phyloP scores from a whole-genome alignment of 1,140 invertebrate species.

The Bombus sibiricus region DNA sequence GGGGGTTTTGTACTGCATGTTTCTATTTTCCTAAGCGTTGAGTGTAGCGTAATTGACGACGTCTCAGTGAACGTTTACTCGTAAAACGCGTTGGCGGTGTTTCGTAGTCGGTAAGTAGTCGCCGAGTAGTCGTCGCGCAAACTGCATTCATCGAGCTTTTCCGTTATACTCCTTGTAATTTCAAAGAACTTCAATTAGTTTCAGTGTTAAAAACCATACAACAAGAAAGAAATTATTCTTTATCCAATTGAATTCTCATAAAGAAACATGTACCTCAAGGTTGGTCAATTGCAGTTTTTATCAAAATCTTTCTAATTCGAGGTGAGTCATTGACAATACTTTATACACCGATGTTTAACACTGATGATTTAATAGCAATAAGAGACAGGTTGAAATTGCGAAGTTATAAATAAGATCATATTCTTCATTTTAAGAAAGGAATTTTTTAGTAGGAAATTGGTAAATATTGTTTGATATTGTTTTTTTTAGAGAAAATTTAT shows the following conservation, averaged over 20 bases:
- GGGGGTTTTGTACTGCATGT: neutral
- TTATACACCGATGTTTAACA: neutral
- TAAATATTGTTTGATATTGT: no score
- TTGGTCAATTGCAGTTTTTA: neutral
- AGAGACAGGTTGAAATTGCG: no score
- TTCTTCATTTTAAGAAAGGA: no score
- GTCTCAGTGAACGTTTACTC: conserved; percentile 20
- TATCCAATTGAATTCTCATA: neutral
- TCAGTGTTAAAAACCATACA: neutral
- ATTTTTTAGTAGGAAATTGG: no score
- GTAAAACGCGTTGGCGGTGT: conserved; percentile 23
- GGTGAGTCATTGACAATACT: conserved; percentile 3
- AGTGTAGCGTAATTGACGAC: conserved; percentile 27
- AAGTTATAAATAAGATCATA: no score
- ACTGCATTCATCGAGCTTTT: conserved; percentile 13
- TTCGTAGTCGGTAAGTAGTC: conserved; percentile 38
- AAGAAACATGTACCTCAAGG: neutral
- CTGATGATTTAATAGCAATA: neutral
- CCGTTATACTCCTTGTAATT: neutral
- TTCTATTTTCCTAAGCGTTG: neutral
- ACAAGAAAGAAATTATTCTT: neutral
- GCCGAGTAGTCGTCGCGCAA: conserved; percentile 24
- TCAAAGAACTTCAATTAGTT: conserved; percentile 7
- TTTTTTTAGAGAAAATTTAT: no score
- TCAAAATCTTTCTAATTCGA: neutral